phyloP scores from a whole-genome alignment of 2,888 invertebrate genomes.

The Leucoma salicis region DNA sequence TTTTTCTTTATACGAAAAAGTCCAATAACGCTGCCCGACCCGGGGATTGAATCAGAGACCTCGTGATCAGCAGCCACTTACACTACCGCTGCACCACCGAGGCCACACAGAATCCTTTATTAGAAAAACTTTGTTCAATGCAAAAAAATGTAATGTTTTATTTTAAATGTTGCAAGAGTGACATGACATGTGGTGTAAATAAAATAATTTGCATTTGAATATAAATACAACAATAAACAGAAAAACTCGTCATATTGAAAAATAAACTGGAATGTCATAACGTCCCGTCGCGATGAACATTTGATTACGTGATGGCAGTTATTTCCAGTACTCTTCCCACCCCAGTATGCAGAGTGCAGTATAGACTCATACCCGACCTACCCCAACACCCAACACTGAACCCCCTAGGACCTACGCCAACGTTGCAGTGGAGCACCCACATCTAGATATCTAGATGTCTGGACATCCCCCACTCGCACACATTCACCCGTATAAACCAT shows the following conservation, averaged over 20 bases:
- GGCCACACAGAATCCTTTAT: no score
- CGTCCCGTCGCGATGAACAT: constrained; percentile 41
- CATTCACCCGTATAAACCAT: background rate
- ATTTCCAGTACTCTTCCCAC: constrained; percentile 31
- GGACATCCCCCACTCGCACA: constrained; percentile 35
- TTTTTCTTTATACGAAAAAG: no score
- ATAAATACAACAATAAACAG: constrained; percentile 13
- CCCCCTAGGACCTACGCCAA: constrained; percentile 73
- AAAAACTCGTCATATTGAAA: constrained; percentile 46
- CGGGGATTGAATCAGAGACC: no score
- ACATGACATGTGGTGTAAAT: no score
- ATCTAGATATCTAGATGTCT: constrained; percentile 59
- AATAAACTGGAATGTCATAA: constrained; percentile 41
- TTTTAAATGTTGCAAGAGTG: no score
- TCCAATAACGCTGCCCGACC: no score
- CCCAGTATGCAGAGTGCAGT: constrained; percentile 20
- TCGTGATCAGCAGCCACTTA: no score
- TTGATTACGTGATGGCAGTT: constrained; percentile 60
- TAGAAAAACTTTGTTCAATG: no score
- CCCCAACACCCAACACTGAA: constrained; percentile 31
- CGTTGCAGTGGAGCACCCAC: constrained; percentile 72
- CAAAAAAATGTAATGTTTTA: no score
- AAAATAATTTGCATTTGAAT: no score
- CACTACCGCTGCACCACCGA: no score
- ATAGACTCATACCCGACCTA: constrained; percentile 32